Conservation (phyloP, 2,797 vertebrate species). For the Falco novaeseelandiae region DNA sequence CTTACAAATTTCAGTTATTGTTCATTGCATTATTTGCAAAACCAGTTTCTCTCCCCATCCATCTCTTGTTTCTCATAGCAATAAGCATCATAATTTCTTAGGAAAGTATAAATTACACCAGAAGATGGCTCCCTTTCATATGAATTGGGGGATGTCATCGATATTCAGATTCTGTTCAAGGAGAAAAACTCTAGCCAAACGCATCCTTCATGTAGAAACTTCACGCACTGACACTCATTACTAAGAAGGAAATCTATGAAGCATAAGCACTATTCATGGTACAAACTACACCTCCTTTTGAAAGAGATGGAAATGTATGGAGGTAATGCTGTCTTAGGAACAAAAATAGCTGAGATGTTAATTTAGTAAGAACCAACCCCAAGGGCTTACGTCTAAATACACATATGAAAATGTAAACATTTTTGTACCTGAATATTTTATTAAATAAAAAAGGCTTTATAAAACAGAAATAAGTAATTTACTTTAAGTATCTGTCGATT, state of each 20-base stretch:
- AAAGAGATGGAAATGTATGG: not conserved
- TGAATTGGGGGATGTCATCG: accelerated
- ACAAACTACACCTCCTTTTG: not conserved
- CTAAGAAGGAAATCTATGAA: not conserved
- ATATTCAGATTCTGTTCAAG: accelerated
- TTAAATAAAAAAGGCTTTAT: not conserved
- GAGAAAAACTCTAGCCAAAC: not conserved
- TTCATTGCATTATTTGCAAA: accelerated
- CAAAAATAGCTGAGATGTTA: not conserved
- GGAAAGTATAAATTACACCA: not conserved
- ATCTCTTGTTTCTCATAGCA: accelerated
- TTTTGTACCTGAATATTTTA: not conserved
- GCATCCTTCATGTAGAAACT: not conserved
- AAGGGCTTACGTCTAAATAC: not conserved
- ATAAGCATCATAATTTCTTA: accelerated
- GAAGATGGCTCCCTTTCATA: constrained; percentile 51
- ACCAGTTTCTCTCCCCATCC: not conserved
- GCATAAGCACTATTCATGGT: not conserved
- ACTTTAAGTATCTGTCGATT: not conserved
- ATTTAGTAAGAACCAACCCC: not conserved
- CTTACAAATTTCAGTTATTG: not conserved
- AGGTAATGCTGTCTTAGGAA: not conserved
- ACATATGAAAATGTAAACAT: not conserved
- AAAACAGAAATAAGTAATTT: not conserved
- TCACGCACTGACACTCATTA: accelerated